phyloP scores from a whole-genome alignment of 2,888 invertebrate genomes.

The Sthenelais limicola region DNA sequence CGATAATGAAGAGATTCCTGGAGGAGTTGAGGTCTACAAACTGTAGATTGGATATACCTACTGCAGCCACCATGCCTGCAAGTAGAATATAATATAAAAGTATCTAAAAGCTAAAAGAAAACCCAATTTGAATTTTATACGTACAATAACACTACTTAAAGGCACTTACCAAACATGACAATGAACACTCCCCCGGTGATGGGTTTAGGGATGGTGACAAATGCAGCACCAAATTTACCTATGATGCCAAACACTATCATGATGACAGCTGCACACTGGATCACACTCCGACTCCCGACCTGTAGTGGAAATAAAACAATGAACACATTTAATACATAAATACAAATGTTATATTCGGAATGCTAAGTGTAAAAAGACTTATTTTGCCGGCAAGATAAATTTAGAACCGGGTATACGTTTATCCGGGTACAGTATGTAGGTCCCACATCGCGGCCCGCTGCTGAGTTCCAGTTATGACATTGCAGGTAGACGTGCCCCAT shows the following conservation, averaged over 20 bases:
- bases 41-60: conserved; percentile 68
- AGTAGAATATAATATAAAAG: too few relatives aligned
- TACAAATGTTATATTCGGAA: too few relatives aligned
- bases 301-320: conserved; percentile 4
- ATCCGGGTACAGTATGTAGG: too few relatives aligned
- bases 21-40: conserved; percentile 85
- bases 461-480: too few relatives aligned
- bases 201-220: conserved; percentile 74
- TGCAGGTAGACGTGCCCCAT: too few relatives aligned
- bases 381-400: too few relatives aligned
- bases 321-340: too few relatives aligned
- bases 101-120: neutral
- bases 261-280: conserved; percentile 27
- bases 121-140: neutral
- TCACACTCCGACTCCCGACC: conserved; percentile 41
- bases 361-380: too few relatives aligned
- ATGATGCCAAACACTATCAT: conserved; percentile 39
- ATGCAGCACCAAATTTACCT: conserved; percentile 72
- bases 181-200: conserved; percentile 71
- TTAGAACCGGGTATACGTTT: too few relatives aligned
- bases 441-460: too few relatives aligned
- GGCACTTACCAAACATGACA: conserved; percentile 63
- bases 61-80: conserved; percentile 68
- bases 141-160: conserved; percentile 43
- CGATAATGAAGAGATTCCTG: conserved; percentile 90